phyloP scores from a whole-genome alignment of 1,140 invertebrate genomes.

The Conus ventricosus region DNA sequence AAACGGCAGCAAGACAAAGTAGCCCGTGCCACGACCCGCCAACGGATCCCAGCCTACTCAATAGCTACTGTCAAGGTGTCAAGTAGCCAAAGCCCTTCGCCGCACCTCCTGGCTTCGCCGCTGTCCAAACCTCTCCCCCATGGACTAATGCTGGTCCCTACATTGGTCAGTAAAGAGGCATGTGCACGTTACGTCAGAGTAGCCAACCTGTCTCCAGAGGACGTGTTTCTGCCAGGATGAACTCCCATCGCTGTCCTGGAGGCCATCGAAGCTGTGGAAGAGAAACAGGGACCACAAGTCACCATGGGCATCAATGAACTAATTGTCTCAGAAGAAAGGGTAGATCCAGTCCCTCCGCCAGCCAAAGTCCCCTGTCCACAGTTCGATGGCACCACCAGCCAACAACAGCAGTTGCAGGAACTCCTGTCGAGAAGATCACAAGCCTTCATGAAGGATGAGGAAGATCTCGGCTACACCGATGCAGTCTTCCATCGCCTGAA shows the following conservation, averaged over 20 bases:
- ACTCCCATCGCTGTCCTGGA: neutral
- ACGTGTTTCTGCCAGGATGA: neutral
- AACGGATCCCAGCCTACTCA: neutral
- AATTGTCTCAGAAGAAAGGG: neutral
- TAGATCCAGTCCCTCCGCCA: neutral
- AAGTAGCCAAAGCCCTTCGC: neutral
- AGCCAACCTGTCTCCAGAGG: neutral
- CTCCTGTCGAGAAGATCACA: neutral
- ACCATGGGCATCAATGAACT: neutral
- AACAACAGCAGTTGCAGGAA: neutral
- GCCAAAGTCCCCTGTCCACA: no score
- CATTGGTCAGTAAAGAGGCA: neutral
- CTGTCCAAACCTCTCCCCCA: neutral
- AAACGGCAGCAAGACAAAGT: neutral
- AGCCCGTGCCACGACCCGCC: neutral
- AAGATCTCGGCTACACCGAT: neutral
- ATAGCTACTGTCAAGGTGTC: neutral
- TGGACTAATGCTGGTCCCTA: neutral
- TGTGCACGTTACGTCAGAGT: neutral
- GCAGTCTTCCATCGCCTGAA: neutral
- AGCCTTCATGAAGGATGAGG: neutral
- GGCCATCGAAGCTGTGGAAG: neutral
- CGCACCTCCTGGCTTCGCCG: neutral
- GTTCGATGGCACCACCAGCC: neutral
- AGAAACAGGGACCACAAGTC: neutral